A percentile compares a stretch with the other conserved stretches of the same genome.
Evolutionary conservation across 2,113 vertebrate species (phyloP).

Genomic region (Panthera uncia): DNA sequence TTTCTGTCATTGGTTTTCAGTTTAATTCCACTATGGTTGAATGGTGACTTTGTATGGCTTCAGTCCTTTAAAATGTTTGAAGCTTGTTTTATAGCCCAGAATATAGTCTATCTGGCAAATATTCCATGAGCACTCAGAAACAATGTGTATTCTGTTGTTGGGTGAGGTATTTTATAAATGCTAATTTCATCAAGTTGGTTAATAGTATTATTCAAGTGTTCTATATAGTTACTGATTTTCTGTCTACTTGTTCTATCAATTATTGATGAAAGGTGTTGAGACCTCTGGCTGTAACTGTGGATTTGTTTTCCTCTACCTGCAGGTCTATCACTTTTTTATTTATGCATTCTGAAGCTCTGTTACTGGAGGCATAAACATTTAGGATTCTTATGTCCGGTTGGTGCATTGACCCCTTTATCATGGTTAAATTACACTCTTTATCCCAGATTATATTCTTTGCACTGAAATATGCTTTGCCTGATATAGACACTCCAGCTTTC

Average conservation of each 20-base stretch:
- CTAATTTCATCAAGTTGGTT: neutral
- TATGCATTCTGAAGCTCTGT: neutral
- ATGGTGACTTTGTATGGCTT: neutral
- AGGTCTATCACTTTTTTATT: neutral
- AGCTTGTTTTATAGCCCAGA: neutral
- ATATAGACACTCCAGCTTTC: neutral
- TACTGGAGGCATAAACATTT: neutral
- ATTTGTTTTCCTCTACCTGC: neutral
- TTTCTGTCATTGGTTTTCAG: neutral
- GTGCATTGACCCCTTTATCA: neutral
- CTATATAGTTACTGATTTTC: neutral
- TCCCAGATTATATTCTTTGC: neutral
- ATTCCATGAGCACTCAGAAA: neutral
- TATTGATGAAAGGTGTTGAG: neutral
- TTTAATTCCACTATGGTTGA: neutral
- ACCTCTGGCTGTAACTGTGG: neutral
- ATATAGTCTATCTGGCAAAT: neutral
- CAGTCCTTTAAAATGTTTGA: neutral
- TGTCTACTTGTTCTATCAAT: neutral
- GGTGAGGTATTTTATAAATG: neutral
- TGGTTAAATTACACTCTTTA: neutral
- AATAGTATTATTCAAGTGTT: neutral
- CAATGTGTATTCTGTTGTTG: neutral
- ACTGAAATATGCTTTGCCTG: neutral
- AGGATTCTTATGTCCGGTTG: neutral